Percentiles rank a stretch among this genome's conserved stretches.
phyloP scores from a whole-genome alignment of 2,113 vertebrate species.

The Macquaria ambigua region DNA sequence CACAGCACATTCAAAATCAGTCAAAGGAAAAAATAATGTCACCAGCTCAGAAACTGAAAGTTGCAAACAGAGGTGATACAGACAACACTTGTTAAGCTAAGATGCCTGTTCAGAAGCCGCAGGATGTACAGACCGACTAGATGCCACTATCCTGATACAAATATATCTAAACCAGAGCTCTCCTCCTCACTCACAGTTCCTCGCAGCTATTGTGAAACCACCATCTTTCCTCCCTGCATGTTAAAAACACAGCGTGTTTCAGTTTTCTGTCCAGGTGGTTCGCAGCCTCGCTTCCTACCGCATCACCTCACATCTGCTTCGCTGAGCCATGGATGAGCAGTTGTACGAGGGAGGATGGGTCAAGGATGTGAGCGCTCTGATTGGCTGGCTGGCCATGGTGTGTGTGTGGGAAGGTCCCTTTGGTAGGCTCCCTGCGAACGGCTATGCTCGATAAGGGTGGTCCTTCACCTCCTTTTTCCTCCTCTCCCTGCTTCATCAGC shows the following conservation, averaged over 20 bases:
- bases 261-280: conserved; percentile 44
- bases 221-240: background rate
- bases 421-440: conserved; percentile 69
- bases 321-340: conserved; percentile 75
- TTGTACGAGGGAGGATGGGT: conserved; percentile 78
- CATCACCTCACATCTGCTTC: conserved; percentile 74
- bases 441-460: conserved; percentile 71
- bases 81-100: conserved; percentile 32
- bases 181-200: background rate
- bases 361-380: conserved; percentile 70
- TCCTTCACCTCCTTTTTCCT: conserved; percentile 72
- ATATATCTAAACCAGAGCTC: background rate
- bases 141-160: conserved; percentile 10
- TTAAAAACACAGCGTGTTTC: conserved; percentile 12
- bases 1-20: conserved; percentile 32
- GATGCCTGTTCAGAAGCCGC: conserved; percentile 6
- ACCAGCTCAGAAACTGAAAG: conserved; percentile 12
- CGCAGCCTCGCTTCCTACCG: conserved; percentile 51
- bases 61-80: conserved; percentile 38
- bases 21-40: conserved; percentile 24
- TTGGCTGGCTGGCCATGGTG: conserved; percentile 76
- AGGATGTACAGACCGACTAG: conserved; percentile 33
- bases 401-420: conserved; percentile 78
- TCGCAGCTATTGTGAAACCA: background rate
- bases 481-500: conserved; percentile 44